Percentiles rank a stretch among this genome's conserved stretches.
phyloP scores from a whole-genome alignment of 2,113 vertebrate genomes.

The Zapornia atra region DNA sequence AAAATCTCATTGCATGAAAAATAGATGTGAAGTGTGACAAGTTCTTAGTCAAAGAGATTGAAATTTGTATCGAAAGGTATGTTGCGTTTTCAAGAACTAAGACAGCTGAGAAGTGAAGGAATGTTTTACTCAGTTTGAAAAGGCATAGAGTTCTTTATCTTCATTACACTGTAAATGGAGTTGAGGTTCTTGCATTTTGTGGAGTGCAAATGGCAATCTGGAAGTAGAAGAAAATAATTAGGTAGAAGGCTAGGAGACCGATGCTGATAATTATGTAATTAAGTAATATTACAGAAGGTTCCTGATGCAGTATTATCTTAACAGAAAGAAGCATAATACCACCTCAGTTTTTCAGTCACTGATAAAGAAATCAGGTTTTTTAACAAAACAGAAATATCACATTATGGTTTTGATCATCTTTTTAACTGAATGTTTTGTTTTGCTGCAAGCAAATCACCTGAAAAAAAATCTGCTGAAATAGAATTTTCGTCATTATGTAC shows the following conservation, averaged over 20 bases:
- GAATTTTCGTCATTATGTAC: slow-evolving; percentile 20
- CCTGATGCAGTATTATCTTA: neutral
- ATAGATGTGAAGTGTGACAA: fast-evolving
- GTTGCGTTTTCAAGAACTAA: neutral
- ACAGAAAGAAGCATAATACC: neutral
- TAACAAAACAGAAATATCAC: neutral
- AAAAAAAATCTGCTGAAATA: slow-evolving; percentile 65
- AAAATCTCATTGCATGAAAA: neutral
- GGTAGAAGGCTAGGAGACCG: neutral
- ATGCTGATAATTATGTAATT: neutral
- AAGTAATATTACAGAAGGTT: neutral
- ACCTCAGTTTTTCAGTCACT: neutral
- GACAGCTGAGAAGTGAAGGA: neutral
- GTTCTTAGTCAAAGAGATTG: neutral
- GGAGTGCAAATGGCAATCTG: neutral
- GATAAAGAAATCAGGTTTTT: slow-evolving; percentile 28
- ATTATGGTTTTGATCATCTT: slow-evolving; percentile 11
- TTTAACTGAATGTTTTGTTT: slow-evolving; percentile 65
- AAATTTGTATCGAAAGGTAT: neutral
- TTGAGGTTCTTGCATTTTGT: neutral
- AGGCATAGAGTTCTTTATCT: neutral
- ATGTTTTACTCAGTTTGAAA: neutral
- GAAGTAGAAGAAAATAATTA: neutral
- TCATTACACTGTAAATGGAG: neutral
- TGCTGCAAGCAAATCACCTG: slow-evolving; percentile 64